These are phyloP conservation scores for Philonicus albiceps DNA, from an alignment of 2,888 invertebrate genomes.

Conservation along the genomic window DNA sequence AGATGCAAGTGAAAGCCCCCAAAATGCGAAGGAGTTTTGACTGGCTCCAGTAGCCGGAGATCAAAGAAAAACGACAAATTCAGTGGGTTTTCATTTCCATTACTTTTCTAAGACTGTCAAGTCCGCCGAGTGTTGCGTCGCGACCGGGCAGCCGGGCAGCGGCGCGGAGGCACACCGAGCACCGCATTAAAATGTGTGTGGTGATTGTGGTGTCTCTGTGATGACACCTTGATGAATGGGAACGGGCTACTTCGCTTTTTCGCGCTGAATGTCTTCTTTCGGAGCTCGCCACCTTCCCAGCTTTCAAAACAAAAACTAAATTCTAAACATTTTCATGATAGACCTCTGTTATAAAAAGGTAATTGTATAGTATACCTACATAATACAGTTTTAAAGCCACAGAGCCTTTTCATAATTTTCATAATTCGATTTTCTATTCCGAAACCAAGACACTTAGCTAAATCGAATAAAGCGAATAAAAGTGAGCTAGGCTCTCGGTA, in stretches of 20 bases:
- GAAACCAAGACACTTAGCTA: no score
- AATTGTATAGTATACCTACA: no score
- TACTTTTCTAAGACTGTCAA: slow-evolving; percentile 27
- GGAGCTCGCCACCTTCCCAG: background rate
- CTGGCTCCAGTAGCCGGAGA: background rate
- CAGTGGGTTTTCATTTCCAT: slow-evolving; percentile 39
- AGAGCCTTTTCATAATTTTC: no score
- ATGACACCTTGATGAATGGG: slow-evolving; percentile 48
- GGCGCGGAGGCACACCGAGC: background rate
- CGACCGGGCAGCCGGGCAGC: no score
- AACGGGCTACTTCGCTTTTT: slow-evolving; percentile 43
- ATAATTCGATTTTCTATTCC: no score
- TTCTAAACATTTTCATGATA: no score
- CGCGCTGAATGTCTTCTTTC: background rate
- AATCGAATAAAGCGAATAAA: no score
- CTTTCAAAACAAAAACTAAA: no score
- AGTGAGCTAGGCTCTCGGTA: no score
- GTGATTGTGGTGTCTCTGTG: slow-evolving; percentile 28
- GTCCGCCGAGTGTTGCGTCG: background rate
- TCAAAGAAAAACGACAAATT: slow-evolving; percentile 36
- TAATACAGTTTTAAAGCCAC: no score
- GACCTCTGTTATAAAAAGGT: no score
- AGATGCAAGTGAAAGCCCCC: background rate
- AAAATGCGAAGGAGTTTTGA: slow-evolving; percentile 3
- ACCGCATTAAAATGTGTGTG: slow-evolving; percentile 37